phyloP scores from a whole-genome alignment of 2,888 invertebrate genomes.

The Watsonalla binaria region DNA sequence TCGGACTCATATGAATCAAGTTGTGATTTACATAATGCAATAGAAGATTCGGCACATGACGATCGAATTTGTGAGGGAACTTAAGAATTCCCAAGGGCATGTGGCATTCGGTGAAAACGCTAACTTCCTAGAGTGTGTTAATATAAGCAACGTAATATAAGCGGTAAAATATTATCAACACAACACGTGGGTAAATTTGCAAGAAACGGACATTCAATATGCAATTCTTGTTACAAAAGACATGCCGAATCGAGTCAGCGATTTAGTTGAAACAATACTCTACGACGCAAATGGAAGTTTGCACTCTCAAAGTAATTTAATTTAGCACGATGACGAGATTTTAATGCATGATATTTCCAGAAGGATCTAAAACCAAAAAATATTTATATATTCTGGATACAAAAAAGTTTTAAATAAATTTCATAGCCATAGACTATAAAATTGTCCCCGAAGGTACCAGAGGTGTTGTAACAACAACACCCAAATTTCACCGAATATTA shows the following conservation, averaged over 20 bases:
- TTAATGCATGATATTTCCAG: too few relatives aligned
- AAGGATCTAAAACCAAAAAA: too few relatives aligned
- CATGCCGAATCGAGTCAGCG: constrained; percentile 35
- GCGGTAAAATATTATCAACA: background rate
- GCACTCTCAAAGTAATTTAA: background rate
- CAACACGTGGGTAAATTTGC: constrained; percentile 12
- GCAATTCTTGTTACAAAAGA: constrained; percentile 32
- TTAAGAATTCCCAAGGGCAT: background rate
- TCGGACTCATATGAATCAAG: background rate
- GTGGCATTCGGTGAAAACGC: too few relatives aligned
- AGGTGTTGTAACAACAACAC: too few relatives aligned
- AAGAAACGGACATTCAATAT: constrained; percentile 35
- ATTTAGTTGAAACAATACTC: constrained; percentile 18
- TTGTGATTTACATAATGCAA: too few relatives aligned
- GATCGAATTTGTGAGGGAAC: background rate
- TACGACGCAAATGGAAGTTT: background rate
- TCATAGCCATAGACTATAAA: too few relatives aligned
- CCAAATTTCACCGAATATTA: too few relatives aligned
- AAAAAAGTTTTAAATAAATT: too few relatives aligned
- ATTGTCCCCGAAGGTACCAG: too few relatives aligned
- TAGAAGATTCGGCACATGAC: background rate
- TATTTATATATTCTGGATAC: too few relatives aligned
- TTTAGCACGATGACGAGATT: background rate
- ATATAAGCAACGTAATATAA: background rate
- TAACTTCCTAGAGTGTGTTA: background rate